These are phyloP conservation scores for Malurus leucopterus DNA, from an alignment of 2,797 vertebrate species.

Conservation along the genomic window DNA sequence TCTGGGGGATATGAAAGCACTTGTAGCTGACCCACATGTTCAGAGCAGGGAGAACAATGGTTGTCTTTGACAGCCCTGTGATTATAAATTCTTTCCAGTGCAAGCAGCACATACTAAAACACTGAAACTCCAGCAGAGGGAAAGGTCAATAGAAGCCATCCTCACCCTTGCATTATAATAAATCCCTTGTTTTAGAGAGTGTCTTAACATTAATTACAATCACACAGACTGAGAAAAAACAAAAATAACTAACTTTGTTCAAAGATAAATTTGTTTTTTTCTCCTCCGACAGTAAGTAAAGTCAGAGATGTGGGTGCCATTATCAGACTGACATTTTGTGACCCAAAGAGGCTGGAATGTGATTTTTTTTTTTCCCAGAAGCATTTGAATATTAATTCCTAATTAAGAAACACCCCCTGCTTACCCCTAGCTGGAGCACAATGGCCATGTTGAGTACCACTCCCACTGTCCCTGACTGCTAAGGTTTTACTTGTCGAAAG, in stretches of 20 bases:
- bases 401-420: constrained; percentile 29
- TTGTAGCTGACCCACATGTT: constrained; percentile 81
- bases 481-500: not conserved
- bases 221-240: constrained; percentile 48
- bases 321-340: constrained; percentile 31
- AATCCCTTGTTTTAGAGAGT: constrained; percentile 70
- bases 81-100: constrained; percentile 82
- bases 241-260: constrained; percentile 66
- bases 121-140: constrained; percentile 75
- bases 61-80: constrained; percentile 78
- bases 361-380: not conserved
- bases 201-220: constrained; percentile 69
- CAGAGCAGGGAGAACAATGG: constrained; percentile 79
- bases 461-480: not conserved
- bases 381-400: constrained; percentile 49
- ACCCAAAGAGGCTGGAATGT: constrained; percentile 28
- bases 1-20: constrained; percentile 75
- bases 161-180: constrained; percentile 70
- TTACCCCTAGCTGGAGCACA: not conserved
- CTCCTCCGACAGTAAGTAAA: constrained; percentile 22
- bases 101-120: constrained; percentile 79
- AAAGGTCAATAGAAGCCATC: constrained; percentile 79
- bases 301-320: constrained; percentile 19
- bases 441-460: not conserved
- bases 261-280: constrained; percentile 65